Base-by-base conservation (phyloP, 37 sponge, comb jelly and placozoan species). In the Geodia barretti region DNA sequence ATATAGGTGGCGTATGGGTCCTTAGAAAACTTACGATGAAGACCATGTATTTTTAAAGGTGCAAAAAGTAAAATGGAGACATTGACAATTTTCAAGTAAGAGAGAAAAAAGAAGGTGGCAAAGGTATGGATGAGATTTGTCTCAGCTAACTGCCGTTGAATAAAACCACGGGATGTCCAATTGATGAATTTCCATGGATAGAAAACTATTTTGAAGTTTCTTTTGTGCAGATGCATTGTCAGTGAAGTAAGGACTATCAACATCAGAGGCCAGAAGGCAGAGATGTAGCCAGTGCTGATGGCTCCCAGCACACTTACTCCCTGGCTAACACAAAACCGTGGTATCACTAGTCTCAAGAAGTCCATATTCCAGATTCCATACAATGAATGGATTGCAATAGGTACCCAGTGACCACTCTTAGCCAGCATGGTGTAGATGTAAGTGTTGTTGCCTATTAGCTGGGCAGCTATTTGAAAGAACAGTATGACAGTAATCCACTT, bases 1-100 rank as follows among this genome's bases (percentile, higher is more conserved):
- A 19, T 3, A 35, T 63, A 78, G 39, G 59, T 28, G 1, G 64
- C 67, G 29, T 61, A 35, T 25, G 79, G 37, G 11, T 78, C 79
- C 37, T 7, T 14, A 17, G 54, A 47, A 47, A 47, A 14, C 11
- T 47, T 17, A 17, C 54, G 54, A 17, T 47, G 7, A 14, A 14
- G 54, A n/a, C n/a, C n/a, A n/a, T n/a, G n/a, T n/a, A n/a, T n/a
- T 47, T 17, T 14, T 47, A 47, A 47, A 47, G 54, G 7, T 47
- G 11, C 14, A 47, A 47, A 14, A 47, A 47, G 7, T 47, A 14
- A 47, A 47, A 47, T 17, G 14, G 54, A 47, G 14, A 14, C 14
- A 47, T 47, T 17, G 7, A 47, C 14, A 7, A 14, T 14, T 47
- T 47, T 47, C 14, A 47, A 47, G 54, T 47, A 47, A 47, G 54